phyloP scores from a whole-genome alignment of 2,113 vertebrate species.

The Mustela nigripes region DNA sequence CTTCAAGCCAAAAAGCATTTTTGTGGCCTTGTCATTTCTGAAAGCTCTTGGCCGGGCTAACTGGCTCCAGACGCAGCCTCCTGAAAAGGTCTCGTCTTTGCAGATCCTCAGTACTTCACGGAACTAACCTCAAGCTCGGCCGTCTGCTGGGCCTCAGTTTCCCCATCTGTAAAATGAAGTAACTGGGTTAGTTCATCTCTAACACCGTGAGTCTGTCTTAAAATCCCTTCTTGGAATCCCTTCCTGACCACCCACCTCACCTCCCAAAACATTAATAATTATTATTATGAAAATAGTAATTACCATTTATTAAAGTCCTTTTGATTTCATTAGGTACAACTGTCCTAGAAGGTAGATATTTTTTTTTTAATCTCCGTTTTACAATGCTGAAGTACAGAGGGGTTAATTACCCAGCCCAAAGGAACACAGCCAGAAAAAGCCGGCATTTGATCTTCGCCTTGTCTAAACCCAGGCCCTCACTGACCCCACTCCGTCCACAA shows the following conservation, averaged over 20 bases:
- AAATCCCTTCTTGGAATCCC: neutral
- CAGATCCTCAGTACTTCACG: neutral
- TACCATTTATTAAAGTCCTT: neutral
- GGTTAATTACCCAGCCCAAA: neutral
- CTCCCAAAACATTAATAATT: neutral
- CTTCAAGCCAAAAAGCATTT: conserved; percentile 69
- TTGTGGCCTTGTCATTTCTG: conserved; percentile 72
- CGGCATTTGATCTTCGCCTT: neutral
- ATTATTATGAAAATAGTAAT: neutral
- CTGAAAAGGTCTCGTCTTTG: neutral
- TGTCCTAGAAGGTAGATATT: neutral
- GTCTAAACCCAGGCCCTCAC: neutral
- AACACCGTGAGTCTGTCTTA: neutral
- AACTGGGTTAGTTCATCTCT: neutral
- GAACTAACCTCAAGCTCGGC: neutral
- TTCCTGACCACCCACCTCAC: neutral
- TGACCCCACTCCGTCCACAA: neutral
- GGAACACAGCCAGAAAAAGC: neutral
- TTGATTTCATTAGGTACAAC: neutral
- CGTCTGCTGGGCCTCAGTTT: conserved; percentile 28
- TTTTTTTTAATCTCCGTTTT: neutral
- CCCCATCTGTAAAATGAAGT: neutral
- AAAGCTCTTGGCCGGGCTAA: conserved; percentile 27
- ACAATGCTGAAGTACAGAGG: conserved; percentile 13
- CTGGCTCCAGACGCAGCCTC: conserved; percentile 39